A percentile compares a stretch with the other conserved stretches of the same genome.
Conservation (phyloP, 2,888 invertebrate genomes). For the Pollenia amentaria region DNA sequence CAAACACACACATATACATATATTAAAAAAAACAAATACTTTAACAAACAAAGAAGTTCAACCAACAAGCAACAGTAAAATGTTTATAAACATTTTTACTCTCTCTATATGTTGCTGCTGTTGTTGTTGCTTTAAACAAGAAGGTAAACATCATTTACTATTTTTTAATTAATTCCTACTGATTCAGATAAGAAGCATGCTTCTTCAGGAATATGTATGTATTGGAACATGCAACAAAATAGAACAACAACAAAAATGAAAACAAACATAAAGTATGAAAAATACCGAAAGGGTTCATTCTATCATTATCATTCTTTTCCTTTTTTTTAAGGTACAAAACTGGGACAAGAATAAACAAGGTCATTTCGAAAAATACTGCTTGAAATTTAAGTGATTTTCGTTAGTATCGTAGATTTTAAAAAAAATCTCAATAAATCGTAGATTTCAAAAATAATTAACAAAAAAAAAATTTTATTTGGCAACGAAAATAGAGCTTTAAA, state of each 20-base stretch:
- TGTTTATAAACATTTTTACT: slow-evolving; percentile 39
- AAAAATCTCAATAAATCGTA: background rate
- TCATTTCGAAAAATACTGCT: slow-evolving; percentile 11
- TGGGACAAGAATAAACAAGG: slow-evolving; percentile 50
- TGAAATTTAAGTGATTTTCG: slow-evolving; percentile 29
- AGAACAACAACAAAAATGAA: slow-evolving; percentile 26
- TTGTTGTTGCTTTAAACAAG: slow-evolving; percentile 43
- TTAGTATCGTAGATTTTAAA: slow-evolving; percentile 11
- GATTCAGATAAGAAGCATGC: slow-evolving; percentile 69
- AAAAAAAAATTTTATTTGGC: slow-evolving; percentile 13
- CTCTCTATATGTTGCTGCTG: slow-evolving; percentile 38
- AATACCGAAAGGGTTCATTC: slow-evolving; percentile 48
- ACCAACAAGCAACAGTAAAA: slow-evolving; percentile 48
- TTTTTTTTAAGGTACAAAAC: slow-evolving; percentile 1
- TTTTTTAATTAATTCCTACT: slow-evolving; percentile 73
- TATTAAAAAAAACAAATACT: slow-evolving; percentile 11
- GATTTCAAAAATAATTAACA: no score
- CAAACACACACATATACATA: background rate
- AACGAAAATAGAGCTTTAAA: slow-evolving; percentile 65
- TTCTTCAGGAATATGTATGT: slow-evolving; percentile 43
- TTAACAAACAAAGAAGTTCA: slow-evolving; percentile 10
- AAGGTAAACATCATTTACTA: slow-evolving; percentile 70
- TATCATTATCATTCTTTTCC: background rate
- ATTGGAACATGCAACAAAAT: slow-evolving; percentile 71
- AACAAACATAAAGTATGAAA: slow-evolving; percentile 50